phyloP scores from a whole-genome alignment of 1,140 invertebrate species.

The Papilio dardanus region DNA sequence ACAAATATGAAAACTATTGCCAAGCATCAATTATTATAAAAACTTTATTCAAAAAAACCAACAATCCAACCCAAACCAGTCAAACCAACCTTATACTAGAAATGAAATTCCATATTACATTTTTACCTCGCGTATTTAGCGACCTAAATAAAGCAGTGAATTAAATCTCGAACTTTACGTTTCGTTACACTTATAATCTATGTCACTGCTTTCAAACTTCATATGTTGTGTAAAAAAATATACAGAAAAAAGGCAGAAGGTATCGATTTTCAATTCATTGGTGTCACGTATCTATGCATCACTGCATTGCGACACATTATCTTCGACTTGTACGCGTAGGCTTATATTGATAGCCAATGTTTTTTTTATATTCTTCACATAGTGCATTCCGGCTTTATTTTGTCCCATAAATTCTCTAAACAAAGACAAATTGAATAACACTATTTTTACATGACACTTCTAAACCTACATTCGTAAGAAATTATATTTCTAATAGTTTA shows the following conservation, averaged over 20 bases:
- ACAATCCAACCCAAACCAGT: no score
- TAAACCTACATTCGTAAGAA: background rate
- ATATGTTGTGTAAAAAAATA: background rate
- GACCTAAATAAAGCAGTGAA: background rate
- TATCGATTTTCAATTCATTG: background rate
- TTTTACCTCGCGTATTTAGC: background rate
- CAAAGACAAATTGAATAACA: background rate
- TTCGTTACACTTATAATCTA: background rate
- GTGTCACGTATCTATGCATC: slow-evolving; percentile 15
- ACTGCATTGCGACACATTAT: slow-evolving; percentile 23
- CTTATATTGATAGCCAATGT: background rate
- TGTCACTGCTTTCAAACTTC: background rate
- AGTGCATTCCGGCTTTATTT: background rate
- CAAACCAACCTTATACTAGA: no score
- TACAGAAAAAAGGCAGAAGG: background rate
- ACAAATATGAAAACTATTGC: no score
- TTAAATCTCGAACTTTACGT: background rate
- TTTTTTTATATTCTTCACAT: background rate
- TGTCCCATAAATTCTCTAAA: background rate
- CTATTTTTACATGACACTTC: background rate
- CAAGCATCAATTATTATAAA: no score
- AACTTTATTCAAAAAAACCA: no score
- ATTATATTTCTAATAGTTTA: background rate
- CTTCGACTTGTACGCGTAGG: background rate
- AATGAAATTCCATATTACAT: background rate